Conservation (phyloP, 2,888 invertebrate genomes). For the Mimas tiliae region DNA sequence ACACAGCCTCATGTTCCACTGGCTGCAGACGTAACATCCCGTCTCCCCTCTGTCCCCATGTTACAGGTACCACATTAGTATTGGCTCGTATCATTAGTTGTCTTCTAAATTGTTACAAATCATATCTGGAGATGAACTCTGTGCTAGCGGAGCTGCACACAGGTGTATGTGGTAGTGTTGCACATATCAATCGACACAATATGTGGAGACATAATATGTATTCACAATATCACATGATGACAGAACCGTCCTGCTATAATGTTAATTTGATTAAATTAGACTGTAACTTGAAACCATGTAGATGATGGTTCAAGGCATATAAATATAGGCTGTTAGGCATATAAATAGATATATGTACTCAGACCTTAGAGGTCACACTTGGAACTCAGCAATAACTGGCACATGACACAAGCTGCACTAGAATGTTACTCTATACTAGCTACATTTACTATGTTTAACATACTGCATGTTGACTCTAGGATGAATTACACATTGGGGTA, state of each 20-base stretch:
- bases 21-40: constrained; percentile 79
- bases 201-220: constrained; percentile 52
- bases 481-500: background rate
- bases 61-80: constrained; percentile 38
- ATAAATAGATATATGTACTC: background rate
- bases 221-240: constrained; percentile 54
- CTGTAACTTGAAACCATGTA: constrained; percentile 1
- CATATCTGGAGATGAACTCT: constrained; percentile 1
- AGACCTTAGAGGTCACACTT: background rate
- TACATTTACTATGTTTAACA: background rate
- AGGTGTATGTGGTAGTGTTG: constrained; percentile 47
- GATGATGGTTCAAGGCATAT: background rate
- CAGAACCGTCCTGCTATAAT: constrained; percentile 76
- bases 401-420: background rate
- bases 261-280: constrained; percentile 39
- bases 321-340: constrained; percentile 6
- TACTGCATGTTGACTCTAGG: background rate
- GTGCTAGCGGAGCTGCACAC: constrained; percentile 26
- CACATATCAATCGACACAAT: constrained; percentile 64
- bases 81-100: constrained; percentile 46
- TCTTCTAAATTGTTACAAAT: constrained; percentile 38
- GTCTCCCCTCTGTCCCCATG: constrained; percentile 35
- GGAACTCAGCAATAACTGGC: background rate
- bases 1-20: constrained; percentile 82
- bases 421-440: background rate